Evolutionary conservation across 1,140 invertebrate genomes (phyloP).

Genomic region (Cydia fagiglandana): DNA sequence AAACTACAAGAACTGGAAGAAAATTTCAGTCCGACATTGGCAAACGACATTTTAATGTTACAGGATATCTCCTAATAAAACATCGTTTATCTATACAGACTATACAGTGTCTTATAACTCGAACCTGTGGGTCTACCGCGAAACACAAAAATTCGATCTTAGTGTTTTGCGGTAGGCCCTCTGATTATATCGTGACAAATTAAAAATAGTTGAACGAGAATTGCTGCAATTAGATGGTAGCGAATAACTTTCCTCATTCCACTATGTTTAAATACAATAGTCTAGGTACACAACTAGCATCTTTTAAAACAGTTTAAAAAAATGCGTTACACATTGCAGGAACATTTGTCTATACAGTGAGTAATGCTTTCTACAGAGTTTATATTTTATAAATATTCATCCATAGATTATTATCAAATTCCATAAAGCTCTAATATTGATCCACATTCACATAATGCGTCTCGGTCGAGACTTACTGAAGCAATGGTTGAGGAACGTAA

Average conservation of each 20-base stretch:
- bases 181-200: conserved; percentile 32
- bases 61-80: too few species aligned
- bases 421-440: conserved; percentile 79
- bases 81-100: too few species aligned
- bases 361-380: conserved; percentile 57
- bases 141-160: too few species aligned
- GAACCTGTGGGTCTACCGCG: not conserved
- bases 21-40: not conserved
- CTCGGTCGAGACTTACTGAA: conserved; percentile 51
- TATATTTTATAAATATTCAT: conserved; percentile 70
- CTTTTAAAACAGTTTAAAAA: conserved; percentile 74
- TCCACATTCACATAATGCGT: conserved; percentile 70
- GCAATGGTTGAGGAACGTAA: conserved; percentile 34
- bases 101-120: too few species aligned
- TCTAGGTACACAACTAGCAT: conserved; percentile 67
- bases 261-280: not conserved
- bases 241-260: conserved; percentile 4
- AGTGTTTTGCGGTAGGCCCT: too few species aligned
- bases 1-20: not conserved
- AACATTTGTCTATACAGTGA: conserved; percentile 69
- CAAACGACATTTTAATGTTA: too few species aligned
- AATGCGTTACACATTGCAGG: conserved; percentile 65
- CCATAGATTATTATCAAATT: conserved; percentile 79
- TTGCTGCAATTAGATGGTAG: not conserved
- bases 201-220: conserved; percentile 36